Evolutionary conservation across 1,140 invertebrate species (phyloP).

Genomic region (Aphis gossypii): DNA sequence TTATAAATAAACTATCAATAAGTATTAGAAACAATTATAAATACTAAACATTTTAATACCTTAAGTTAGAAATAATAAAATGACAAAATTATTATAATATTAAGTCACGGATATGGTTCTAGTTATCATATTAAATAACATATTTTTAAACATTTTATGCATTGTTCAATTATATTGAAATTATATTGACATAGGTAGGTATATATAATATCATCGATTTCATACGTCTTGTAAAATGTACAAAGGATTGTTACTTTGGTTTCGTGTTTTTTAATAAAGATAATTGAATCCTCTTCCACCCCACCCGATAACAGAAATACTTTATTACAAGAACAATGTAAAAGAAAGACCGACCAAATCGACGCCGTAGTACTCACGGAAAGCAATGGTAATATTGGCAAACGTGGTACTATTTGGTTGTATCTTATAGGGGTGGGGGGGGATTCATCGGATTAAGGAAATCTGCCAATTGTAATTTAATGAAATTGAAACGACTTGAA

Average conservation of each 20-base stretch:
- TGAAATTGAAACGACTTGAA: slow-evolving; percentile 45
- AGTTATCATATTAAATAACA: neutral
- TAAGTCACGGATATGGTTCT: neutral
- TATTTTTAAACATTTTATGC: neutral
- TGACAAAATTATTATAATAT: neutral
- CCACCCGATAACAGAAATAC: slow-evolving; percentile 38
- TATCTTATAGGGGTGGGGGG: neutral
- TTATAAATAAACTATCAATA: neutral
- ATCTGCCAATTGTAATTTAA: slow-evolving; percentile 47
- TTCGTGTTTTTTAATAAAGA: slow-evolving; percentile 44
- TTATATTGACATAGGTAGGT: neutral
- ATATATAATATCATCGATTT: slow-evolving; percentile 9
- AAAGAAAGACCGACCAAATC: neutral
- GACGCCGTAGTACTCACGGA: slow-evolving; percentile 11
- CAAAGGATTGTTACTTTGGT: neutral
- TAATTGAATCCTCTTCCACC: slow-evolving; percentile 35
- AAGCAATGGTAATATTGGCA: slow-evolving; percentile 5
- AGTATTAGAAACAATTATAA: neutral
- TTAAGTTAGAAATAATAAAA: neutral
- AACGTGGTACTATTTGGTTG: slow-evolving; percentile 35
- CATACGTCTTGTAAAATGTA: neutral
- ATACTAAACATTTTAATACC: neutral
- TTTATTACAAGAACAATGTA: slow-evolving; percentile 49
- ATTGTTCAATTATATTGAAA: neutral
- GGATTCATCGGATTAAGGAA: slow-evolving; percentile 28